Evolutionary conservation across 2,888 invertebrate genomes (phyloP), one percentile per base, ranked within the genome.

Genomic region (Isotomurus palustris): DNA sequence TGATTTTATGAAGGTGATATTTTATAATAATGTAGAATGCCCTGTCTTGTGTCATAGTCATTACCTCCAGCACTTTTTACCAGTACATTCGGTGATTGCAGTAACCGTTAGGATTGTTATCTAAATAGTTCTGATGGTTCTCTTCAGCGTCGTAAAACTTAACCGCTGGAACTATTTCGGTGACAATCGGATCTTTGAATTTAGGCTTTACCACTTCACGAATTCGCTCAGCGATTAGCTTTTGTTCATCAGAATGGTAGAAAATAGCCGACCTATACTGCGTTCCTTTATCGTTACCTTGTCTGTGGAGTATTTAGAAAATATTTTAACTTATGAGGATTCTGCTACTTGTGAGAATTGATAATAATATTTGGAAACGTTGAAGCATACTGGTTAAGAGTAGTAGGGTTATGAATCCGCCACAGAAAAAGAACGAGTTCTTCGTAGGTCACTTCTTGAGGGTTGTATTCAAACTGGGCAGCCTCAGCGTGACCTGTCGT

Each of bases 211-310:
- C 29, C 5, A 50, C 50, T 38, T 19, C n/a, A 73, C 82, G 69
- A 0, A 83, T 81, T 57, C 79, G 81, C 74, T 88, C 86, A 0
- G 94, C 91, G 12, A 83, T 76, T 57, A 76, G 72, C 68, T 84
- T 85, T 74, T 96, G 93, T 67, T 91, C 88, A 3, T 90, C 89
- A 65, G 87, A 84, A 72, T 92, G 90, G 75, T 88, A 95, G 53
- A 93, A 81, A 72, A 96, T 88, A 72, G 91, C 77, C 0, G 94
- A 93, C 77, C 88, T 88, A 73, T 93, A 92, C 84, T 91, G 79
- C 1, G 45, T 38, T 19, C 57, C 57, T 38, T 17, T 28, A 24
- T 57, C 57, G n/a, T 52, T 52, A 5, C 52, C 52, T 25, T 57
- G 57, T 17, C 5, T 2, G 56, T 87, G 14, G 32, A 32, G 14